Conservation (phyloP, 2,113 vertebrate species). For the Delphinapterus leucas region DNA sequence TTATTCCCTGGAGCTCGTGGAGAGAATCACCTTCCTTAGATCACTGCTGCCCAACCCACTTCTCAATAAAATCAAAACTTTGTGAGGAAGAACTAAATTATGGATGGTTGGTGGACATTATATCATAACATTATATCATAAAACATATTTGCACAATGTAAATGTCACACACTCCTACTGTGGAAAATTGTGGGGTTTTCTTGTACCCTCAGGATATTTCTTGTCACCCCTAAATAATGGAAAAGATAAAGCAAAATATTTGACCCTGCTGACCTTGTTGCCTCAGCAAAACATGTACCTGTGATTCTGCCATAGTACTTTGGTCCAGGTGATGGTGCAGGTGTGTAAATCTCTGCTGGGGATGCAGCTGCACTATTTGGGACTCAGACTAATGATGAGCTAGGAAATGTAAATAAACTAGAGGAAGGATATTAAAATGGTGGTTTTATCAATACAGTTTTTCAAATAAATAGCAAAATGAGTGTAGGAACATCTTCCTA, state of each 20-base stretch:
- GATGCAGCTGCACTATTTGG: slow-evolving; percentile 1
- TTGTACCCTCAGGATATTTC: neutral
- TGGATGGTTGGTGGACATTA: neutral
- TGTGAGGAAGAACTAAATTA: neutral
- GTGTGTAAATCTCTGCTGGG: slow-evolving; percentile 12
- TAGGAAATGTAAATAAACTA: slow-evolving; percentile 62
- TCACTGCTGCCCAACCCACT: neutral
- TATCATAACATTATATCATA: neutral
- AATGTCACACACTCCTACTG: slow-evolving; percentile 27
- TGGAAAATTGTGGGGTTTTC: neutral
- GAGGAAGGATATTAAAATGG: slow-evolving; percentile 44
- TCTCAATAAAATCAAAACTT: neutral
- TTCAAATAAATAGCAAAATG: neutral
- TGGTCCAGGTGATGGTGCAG: neutral
- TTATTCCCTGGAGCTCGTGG: neutral
- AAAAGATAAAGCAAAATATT: neutral
- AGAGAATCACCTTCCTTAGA: neutral
- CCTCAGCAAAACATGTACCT: neutral
- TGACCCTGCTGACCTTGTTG: neutral
- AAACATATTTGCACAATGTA: neutral
- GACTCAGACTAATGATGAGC: neutral
- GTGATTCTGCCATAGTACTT: neutral
- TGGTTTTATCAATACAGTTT: slow-evolving; percentile 8
- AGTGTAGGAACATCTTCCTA: neutral
- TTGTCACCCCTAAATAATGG: neutral